Conservation (phyloP, 2,113 vertebrate species). For the Tringa solitaria region DNA sequence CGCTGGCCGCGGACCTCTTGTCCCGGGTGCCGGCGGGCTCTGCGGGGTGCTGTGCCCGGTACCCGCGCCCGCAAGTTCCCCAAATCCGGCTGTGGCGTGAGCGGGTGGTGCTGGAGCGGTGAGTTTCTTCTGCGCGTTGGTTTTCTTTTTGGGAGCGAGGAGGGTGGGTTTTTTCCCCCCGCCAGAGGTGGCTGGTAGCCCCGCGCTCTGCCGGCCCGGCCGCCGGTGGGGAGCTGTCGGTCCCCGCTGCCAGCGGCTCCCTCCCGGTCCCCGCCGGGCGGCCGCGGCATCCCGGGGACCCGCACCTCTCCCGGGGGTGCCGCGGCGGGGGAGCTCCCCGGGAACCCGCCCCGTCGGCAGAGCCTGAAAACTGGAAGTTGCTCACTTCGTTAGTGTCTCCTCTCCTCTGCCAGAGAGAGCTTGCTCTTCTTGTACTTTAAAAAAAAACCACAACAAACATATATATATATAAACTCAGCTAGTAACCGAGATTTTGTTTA, state of each 20-base stretch:
- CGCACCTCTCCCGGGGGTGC: background rate
- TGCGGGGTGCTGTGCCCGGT: background rate
- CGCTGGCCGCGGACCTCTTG: background rate
- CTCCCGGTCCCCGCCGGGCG: background rate
- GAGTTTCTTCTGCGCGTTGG: background rate
- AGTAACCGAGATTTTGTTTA: no score
- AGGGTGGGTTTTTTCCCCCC: no score
- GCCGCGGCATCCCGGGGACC: background rate
- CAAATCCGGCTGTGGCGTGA: background rate
- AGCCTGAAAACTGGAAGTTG: background rate
- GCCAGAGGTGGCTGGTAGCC: rapidly evolving
- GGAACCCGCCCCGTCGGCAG: rapidly evolving
- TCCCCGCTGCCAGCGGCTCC: background rate
- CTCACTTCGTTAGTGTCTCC: background rate
- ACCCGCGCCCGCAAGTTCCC: background rate
- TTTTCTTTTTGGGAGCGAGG: background rate
- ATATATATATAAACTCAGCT: background rate
- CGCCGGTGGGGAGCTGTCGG: background rate
- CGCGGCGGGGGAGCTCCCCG: background rate
- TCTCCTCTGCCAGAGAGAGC: background rate
- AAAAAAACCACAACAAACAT: no score
- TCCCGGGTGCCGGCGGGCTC: background rate
- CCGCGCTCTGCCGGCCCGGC: background rate
- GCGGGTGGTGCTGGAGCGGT: background rate
- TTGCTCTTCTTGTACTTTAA: background rate